Percentiles rank a stretch among this genome's conserved stretches.
Evolutionary conservation across 2,113 vertebrate species (phyloP).

Genomic region (Python bivittatus): DNA sequence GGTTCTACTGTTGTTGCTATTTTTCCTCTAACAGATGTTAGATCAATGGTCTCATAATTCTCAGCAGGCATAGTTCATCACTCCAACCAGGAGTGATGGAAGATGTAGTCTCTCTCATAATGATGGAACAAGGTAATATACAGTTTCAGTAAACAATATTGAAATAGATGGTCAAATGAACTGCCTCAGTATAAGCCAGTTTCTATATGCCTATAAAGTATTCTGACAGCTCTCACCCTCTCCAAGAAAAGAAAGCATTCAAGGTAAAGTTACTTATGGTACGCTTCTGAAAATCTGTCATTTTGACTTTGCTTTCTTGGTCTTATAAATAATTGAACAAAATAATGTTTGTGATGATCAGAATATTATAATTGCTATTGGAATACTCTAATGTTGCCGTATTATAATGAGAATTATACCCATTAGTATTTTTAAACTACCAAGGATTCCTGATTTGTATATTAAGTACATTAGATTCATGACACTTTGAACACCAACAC

Average conservation of each 20-base stretch:
- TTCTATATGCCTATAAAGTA: background rate
- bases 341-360: background rate
- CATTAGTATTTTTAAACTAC: background rate
- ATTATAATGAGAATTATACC: background rate
- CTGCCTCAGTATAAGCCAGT: background rate
- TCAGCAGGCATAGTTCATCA: background rate
- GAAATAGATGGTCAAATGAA: background rate
- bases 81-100: background rate
- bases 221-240: background rate
- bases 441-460: background rate
- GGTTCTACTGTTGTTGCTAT: background rate
- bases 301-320: background rate
- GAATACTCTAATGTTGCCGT: background rate
- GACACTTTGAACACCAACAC: background rate
- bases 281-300: background rate
- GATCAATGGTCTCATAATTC: background rate
- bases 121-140: background rate
- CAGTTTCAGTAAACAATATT: background rate
- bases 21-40: background rate
- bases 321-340: background rate
- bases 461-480: background rate
- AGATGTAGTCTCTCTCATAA: background rate
- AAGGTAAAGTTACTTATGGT: background rate
- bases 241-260: background rate
- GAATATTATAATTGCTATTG: background rate